Conservation (phyloP, 2,797 vertebrate genomes). For the Erpetoichthys calabaricus region DNA sequence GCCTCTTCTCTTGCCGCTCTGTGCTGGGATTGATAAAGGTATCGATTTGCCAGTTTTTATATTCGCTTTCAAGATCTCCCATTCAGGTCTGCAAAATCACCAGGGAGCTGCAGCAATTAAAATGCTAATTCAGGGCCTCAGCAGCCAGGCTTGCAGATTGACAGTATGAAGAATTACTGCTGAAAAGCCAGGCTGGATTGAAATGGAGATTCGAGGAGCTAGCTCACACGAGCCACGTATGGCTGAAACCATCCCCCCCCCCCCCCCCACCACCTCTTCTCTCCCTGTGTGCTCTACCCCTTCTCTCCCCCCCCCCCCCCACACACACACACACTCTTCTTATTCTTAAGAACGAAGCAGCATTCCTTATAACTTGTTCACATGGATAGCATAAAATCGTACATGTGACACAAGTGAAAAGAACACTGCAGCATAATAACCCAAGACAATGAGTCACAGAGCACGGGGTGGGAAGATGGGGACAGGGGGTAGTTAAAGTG, state of each 20-base stretch:
- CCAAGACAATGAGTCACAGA: too few species aligned
- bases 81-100: slow-evolving; percentile 63
- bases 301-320: not conserved
- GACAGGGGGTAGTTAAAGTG: too few species aligned
- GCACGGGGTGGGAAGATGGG: too few species aligned
- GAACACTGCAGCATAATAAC: too few species aligned
- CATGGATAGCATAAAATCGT: too few species aligned
- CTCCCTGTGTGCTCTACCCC: not conserved
- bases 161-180: slow-evolving; percentile 74
- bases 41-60: slow-evolving; percentile 9
- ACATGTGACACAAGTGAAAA: too few species aligned
- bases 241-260: not conserved
- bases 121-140: slow-evolving; percentile 78
- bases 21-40: slow-evolving; percentile 7
- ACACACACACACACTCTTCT: not conserved
- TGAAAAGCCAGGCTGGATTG: slow-evolving; percentile 69
- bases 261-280: not conserved
- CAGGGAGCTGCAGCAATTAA: slow-evolving; percentile 77
- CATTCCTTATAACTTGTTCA: not conserved
- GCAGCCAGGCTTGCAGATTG: slow-evolving; percentile 65
- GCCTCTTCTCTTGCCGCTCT: slow-evolving; percentile 1
- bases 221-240: not conserved
- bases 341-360: not conserved
- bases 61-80: slow-evolving; percentile 12
- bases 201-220: slow-evolving; percentile 53